Percentiles rank a stretch among this genome's conserved stretches.
Conservation (phyloP, 2,113 vertebrate genomes). For the Psilopsiagon aurifrons region DNA sequence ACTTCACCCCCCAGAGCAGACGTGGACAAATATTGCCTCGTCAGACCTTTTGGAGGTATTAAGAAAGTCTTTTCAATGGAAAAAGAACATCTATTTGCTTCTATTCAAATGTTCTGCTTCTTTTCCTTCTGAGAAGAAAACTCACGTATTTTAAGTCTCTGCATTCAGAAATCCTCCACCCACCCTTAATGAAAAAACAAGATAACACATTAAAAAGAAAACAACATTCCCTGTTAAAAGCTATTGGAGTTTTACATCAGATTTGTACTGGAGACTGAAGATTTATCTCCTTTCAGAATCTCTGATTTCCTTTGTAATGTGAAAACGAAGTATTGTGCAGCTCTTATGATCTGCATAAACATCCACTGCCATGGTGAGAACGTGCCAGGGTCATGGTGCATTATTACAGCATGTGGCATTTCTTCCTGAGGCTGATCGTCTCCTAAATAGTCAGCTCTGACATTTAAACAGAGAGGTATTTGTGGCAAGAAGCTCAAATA, state of each 20-base stretch:
- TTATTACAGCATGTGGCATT: neutral
- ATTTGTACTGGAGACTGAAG: neutral
- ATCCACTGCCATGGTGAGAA: neutral
- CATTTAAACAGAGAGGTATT: neutral
- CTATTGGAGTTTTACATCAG: neutral
- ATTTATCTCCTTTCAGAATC: neutral
- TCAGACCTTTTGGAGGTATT: neutral
- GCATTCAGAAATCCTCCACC: neutral
- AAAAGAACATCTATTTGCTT: conserved; percentile 2
- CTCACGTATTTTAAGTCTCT: neutral
- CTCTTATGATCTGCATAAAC: neutral
- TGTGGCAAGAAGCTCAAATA: neutral
- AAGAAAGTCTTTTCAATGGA: neutral
- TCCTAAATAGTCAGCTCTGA: neutral
- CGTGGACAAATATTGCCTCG: conserved; percentile 53
- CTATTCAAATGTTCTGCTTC: neutral
- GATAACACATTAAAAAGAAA: neutral
- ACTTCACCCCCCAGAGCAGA: conserved; percentile 40
- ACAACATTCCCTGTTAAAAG: neutral
- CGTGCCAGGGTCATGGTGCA: neutral
- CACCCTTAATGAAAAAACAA: neutral
- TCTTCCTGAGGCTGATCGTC: neutral
- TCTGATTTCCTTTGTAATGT: neutral
- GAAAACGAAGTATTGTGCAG: neutral
- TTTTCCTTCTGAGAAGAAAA: neutral